Percentiles rank a stretch among this genome's conserved stretches.
Evolutionary conservation across 1,140 invertebrate genomes (phyloP).

Genomic region (Eurosta solidaginis): DNA sequence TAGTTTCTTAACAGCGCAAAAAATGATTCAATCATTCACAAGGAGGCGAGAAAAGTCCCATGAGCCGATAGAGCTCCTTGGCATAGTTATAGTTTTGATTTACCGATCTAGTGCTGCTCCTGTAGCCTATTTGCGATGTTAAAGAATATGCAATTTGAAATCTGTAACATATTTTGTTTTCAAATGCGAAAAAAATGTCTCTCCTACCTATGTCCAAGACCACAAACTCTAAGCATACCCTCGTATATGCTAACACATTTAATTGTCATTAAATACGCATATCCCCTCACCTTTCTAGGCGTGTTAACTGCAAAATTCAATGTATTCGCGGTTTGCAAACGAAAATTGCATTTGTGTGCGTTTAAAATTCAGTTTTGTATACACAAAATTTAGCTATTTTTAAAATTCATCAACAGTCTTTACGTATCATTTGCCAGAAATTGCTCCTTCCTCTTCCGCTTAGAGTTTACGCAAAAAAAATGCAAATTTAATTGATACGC

Average conservation of each 20-base stretch:
- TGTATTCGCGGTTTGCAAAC: neutral
- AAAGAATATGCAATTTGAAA: too few relatives aligned
- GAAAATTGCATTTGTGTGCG: neutral
- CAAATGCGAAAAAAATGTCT: neutral
- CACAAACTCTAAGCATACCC: neutral
- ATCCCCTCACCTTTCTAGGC: neutral
- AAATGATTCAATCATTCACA: too few relatives aligned
- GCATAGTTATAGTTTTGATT: too few relatives aligned
- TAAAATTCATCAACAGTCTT: neutral
- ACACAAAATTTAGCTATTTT: conserved; percentile 6
- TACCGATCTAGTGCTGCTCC: too few relatives aligned
- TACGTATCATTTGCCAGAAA: neutral
- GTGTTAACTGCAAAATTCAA: neutral
- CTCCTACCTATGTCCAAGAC: neutral
- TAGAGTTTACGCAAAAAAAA: neutral
- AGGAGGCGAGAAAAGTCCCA: too few relatives aligned
- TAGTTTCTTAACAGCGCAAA: too few relatives aligned
- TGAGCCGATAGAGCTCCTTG: too few relatives aligned
- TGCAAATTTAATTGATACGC: neutral
- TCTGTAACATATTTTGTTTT: neutral
- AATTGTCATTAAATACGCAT: neutral
- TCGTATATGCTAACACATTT: neutral
- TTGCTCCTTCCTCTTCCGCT: conserved; percentile 10
- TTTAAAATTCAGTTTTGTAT: neutral
- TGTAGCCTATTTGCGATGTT: too few relatives aligned